Evolutionary conservation across 2,797 vertebrate species (phyloP).

Genomic region (Danio albolineatus): DNA sequence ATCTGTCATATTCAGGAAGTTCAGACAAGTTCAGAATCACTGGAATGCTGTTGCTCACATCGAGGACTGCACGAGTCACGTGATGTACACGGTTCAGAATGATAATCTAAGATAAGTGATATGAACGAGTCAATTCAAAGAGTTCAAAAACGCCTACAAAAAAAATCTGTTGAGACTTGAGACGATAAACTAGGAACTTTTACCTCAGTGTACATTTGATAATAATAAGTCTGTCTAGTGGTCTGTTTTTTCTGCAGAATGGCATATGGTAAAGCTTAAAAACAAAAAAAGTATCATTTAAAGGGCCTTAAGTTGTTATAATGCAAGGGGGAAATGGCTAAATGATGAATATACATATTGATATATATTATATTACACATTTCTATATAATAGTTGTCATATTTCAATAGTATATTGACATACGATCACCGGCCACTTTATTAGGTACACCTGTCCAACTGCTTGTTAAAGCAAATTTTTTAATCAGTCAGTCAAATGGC

Average conservation of each 20-base stretch:
- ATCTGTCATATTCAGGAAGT: conserved; percentile 37
- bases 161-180: background rate
- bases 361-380: too few species aligned
- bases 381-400: too few species aligned
- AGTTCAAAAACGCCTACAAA: background rate
- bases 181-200: background rate
- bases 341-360: too few species aligned
- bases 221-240: background rate
- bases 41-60: conserved; percentile 38
- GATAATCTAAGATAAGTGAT: background rate
- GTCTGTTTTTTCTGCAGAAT: background rate
- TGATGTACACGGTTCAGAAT: background rate
- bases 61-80: background rate
- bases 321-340: too few species aligned
- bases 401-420: too few species aligned
- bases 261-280: background rate
- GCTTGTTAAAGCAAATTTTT: too few species aligned
- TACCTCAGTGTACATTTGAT: background rate
- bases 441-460: too few species aligned
- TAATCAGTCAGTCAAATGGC: too few species aligned
- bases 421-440: too few species aligned
- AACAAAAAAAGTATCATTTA: too few species aligned
- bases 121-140: background rate
- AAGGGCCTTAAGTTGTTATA: too few species aligned
- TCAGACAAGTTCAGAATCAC: conserved; percentile 22